Evolutionary conservation across 1,140 invertebrate genomes (phyloP), one percentile per base, ranked within the genome.

Genomic region (Calephelis nemesis): DNA sequence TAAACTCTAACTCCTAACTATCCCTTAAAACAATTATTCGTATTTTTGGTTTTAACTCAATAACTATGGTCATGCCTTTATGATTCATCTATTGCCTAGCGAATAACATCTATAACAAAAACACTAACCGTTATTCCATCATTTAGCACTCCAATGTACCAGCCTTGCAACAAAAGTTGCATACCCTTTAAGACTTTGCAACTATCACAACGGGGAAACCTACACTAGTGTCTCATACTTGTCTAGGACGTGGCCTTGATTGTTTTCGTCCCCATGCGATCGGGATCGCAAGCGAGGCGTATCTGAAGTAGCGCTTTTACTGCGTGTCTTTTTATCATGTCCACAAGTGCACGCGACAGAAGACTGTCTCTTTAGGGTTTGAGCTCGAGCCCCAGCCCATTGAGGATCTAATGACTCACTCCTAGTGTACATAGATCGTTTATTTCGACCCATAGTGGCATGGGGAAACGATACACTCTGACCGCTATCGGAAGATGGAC

Each of bases 211-310:
- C 60, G 65, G 73, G 47, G 65, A 65, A 66, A 60, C 73, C 79
- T 91, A 92, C 48, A 92, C 92, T 66, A 92, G 80, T 30, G 92
- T 92, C 73, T 92, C 92, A 72, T 92, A 92, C 74, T 92, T 92
- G 70, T 92, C 92, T 67, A 92, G 85, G 49, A 92, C 85, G 66
- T 88, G 86, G 45, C 70, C 72, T 73, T 87, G 87, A 12, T 82
- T 77, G 65, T 81, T 78, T 62, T 87, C 87, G 67, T 91, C 88
- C 11, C 87, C 85, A 70, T 91, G 88, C 9, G 87, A 89, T 42
- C 85, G 84, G 0, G 85, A 87, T 10, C 88, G 83, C 10, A 84
- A 79, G 0, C 86, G 78, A 7, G 79, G 72, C 10, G 79, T 42
- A 11, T 78, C 77, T 4, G 77, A 71, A 30, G 70, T 73, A 11